A percentile compares a stretch with the other conserved stretches of the same genome.
phyloP scores from a whole-genome alignment of 2,888 invertebrate genomes.

The Alitta virens region DNA sequence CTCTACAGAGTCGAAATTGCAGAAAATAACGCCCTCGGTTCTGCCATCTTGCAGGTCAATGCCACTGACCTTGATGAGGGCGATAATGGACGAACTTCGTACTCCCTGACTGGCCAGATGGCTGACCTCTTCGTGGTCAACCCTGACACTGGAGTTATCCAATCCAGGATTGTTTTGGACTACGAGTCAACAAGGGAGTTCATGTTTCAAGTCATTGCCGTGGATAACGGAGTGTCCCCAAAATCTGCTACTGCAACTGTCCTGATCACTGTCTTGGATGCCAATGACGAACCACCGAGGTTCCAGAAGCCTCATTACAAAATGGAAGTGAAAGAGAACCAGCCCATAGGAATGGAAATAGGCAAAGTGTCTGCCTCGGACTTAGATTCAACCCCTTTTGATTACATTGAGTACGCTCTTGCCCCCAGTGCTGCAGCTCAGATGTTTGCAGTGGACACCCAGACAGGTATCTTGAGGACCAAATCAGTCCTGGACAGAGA shows the following conservation, averaged over 20 bases:
- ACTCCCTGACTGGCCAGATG: conserved; percentile 1
- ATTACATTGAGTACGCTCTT: conserved; percentile 12
- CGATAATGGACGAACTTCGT: neutral
- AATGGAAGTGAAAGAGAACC: conserved; percentile 23
- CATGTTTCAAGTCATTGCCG: conserved; percentile 71
- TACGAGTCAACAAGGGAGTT: conserved; percentile 7
- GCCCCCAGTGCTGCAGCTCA: conserved; percentile 53
- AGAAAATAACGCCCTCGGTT: conserved; percentile 10
- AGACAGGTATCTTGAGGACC: conserved; percentile 81
- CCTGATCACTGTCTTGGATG: conserved; percentile 13
- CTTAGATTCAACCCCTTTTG: conserved; percentile 4
- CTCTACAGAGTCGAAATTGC: neutral
- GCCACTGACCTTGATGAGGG: conserved; percentile 9
- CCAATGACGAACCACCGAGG: conserved; percentile 20
- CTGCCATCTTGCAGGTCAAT: conserved; percentile 5
- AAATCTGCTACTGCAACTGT: conserved; percentile 84
- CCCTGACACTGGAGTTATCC: neutral
- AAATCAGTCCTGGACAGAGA: conserved; percentile 81
- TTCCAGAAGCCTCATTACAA: conserved; percentile 11
- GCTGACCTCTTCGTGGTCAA: conserved; percentile 2
- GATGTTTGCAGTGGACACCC: conserved; percentile 81
- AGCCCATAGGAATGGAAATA: conserved; percentile 15
- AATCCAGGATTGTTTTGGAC: conserved; percentile 9
- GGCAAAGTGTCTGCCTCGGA: conserved; percentile 13
- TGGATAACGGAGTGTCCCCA: conserved; percentile 76